Conservation (phyloP, 2,113 vertebrate genomes). For the Scopus umbretta region DNA sequence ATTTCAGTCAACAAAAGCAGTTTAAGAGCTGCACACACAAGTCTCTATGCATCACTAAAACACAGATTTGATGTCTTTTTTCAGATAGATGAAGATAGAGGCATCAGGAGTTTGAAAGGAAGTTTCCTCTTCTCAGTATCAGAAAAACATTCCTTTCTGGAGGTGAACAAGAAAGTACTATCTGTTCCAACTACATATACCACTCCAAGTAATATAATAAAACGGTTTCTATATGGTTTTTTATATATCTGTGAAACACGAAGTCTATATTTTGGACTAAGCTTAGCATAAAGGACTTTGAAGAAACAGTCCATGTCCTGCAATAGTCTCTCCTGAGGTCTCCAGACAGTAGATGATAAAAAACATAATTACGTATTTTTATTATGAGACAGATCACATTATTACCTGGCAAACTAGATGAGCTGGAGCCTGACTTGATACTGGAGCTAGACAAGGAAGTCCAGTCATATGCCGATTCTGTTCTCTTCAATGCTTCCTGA, state of each 20-base stretch:
- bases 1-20: not conserved
- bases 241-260: not conserved
- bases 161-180: not conserved
- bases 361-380: not conserved
- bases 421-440: slow-evolving; percentile 95
- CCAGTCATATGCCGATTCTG: slow-evolving; percentile 94
- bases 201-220: not conserved
- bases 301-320: not conserved
- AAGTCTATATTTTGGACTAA: not conserved
- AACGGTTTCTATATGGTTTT: not conserved
- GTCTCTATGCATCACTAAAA: not conserved
- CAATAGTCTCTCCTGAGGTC: not conserved
- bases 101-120: not conserved
- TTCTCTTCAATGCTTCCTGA: slow-evolving; percentile 94
- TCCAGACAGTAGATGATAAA: not conserved
- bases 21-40: not conserved
- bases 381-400: not conserved
- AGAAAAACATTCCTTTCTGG: not conserved
- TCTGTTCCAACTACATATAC: not conserved
- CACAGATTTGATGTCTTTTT: not conserved
- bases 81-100: not conserved
- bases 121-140: not conserved
- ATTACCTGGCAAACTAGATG: slow-evolving; percentile 90
- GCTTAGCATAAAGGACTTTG: not conserved
- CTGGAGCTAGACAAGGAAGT: slow-evolving; percentile 94